Evolutionary conservation across 2,797 vertebrate genomes (phyloP).

Genomic region (Chromobotia macracanthus): DNA sequence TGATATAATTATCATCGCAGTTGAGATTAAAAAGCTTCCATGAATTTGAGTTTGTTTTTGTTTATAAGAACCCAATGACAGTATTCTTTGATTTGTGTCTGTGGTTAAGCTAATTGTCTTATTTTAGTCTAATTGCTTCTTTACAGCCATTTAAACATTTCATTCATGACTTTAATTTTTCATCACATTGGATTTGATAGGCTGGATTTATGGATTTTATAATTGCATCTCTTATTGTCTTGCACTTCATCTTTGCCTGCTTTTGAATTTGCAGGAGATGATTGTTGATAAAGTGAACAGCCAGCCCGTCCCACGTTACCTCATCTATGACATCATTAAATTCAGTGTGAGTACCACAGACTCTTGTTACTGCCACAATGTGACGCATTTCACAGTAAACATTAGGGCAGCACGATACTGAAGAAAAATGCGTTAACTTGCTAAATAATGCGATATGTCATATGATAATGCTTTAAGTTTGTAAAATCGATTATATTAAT

Average conservation of each 20-base stretch:
- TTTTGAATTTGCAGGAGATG: slow-evolving; percentile 86
- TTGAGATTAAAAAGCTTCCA: too few relatives aligned
- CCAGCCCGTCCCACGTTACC: slow-evolving; percentile 92
- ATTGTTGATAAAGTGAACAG: slow-evolving; percentile 98
- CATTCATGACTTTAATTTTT: too few relatives aligned
- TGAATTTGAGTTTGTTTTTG: too few relatives aligned
- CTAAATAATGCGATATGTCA: too few relatives aligned
- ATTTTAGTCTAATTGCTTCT: not conserved
- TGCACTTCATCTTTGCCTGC: not conserved
- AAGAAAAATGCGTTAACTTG: too few relatives aligned
- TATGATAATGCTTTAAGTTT: too few relatives aligned
- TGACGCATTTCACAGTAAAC: not conserved
- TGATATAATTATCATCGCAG: too few relatives aligned
- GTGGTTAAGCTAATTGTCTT: not conserved
- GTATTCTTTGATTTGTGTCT: not conserved
- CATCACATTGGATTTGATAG: not conserved
- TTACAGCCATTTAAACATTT: not conserved
- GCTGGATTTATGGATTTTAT: too few relatives aligned
- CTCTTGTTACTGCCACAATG: not conserved
- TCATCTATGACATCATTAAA: slow-evolving; percentile 99
- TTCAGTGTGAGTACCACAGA: slow-evolving; percentile 90
- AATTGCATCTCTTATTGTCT: too few relatives aligned
- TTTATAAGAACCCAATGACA: too few relatives aligned
- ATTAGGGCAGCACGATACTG: too few relatives aligned
- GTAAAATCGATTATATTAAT: too few relatives aligned